Evolutionary conservation across 2,888 invertebrate genomes (phyloP).

Genomic region (Scaptodrosophila latifasciaeformis): DNA sequence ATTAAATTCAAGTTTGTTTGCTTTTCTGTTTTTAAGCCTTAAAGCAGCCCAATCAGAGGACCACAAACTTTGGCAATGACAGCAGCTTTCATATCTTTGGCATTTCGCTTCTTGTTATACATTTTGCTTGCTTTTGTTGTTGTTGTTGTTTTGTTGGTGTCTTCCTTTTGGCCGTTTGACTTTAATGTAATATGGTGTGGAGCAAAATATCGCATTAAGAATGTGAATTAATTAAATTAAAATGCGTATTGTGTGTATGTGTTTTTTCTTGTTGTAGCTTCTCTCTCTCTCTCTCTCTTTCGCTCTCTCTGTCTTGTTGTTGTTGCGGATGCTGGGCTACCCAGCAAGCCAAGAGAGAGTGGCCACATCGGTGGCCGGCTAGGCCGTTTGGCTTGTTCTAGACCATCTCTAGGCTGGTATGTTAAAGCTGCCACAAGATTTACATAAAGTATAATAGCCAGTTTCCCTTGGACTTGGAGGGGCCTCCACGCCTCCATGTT

Average conservation of each 20-base stretch:
- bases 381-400: conserved; percentile 10
- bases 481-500: too few species aligned
- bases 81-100: too few species aligned
- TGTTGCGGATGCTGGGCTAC: conserved; percentile 14
- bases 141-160: too few species aligned
- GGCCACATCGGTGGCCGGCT: conserved; percentile 25
- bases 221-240: conserved; percentile 67
- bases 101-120: too few species aligned
- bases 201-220: conserved; percentile 59
- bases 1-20: too few species aligned
- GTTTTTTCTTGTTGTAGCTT: conserved; percentile 20
- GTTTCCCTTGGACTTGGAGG: too few species aligned
- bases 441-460: conserved; percentile 66
- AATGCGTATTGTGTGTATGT: conserved; percentile 49
- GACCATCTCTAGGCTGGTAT: conserved; percentile 22
- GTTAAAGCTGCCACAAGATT: conserved; percentile 61
- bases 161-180: background rate
- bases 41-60: too few species aligned
- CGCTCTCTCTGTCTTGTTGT: too few species aligned
- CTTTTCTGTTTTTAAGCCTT: too few species aligned
- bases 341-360: conserved; percentile 16
- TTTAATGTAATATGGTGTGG: conserved; percentile 31
- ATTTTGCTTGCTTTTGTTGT: too few species aligned
- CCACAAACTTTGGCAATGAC: too few species aligned
- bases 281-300: too few species aligned